These are phyloP conservation scores for Brachypodius melanocephalos DNA, from an alignment of 2,113 vertebrate species.

Conservation along the genomic window DNA sequence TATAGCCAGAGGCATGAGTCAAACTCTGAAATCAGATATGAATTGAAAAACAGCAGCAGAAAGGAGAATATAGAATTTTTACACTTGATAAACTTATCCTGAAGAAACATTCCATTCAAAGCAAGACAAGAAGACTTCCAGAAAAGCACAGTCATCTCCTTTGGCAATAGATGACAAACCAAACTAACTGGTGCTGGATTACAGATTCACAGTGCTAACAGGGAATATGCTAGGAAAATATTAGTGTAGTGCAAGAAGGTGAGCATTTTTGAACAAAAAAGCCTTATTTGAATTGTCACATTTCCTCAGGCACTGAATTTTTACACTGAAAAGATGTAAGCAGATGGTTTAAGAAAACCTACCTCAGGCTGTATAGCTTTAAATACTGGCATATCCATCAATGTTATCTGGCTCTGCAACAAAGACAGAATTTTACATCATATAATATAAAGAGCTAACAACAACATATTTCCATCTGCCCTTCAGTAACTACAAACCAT, in stretches of 20 bases:
- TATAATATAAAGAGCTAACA: background rate
- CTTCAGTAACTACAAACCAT: background rate
- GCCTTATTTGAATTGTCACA: background rate
- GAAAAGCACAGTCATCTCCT: background rate
- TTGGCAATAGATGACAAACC: background rate
- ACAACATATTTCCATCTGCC: background rate
- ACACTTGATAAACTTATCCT: background rate
- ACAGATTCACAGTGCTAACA: background rate
- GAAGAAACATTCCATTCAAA: background rate
- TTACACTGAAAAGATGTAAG: background rate
- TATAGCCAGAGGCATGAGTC: background rate
- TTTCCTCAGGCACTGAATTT: background rate
- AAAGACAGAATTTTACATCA: background rate
- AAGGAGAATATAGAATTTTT: background rate
- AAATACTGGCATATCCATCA: conserved; percentile 93
- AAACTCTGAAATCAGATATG: background rate
- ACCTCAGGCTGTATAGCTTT: conserved; percentile 96
- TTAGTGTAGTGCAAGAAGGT: background rate
- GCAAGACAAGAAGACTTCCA: background rate
- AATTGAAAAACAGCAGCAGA: background rate
- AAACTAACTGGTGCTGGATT: background rate
- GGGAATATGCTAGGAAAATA: background rate
- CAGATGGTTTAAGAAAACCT: conserved; percentile 23
- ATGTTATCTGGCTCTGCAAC: conserved; percentile 89
- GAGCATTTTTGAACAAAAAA: background rate